Percentiles rank a stretch among this genome's conserved stretches.
Conservation (phyloP, 2,888 invertebrate genomes). For the Parnassius glacialis region DNA sequence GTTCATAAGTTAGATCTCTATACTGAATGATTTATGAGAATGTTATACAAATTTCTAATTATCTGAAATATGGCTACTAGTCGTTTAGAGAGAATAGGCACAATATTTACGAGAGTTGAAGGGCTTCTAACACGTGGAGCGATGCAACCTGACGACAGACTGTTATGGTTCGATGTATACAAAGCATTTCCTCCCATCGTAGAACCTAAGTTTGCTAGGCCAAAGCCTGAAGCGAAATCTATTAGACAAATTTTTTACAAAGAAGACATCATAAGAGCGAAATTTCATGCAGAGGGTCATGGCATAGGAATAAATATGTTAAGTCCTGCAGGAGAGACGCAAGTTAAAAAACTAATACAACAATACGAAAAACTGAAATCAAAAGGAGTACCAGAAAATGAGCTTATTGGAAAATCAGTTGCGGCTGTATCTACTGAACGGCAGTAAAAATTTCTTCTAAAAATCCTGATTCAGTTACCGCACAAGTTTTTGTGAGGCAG, state of each 20-base stretch:
- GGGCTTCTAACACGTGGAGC: constrained; percentile 91
- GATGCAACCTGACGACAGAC: constrained; percentile 89
- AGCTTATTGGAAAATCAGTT: constrained; percentile 65
- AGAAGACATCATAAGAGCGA: constrained; percentile 92
- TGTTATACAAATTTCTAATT: too few relatives aligned
- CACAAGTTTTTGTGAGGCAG: constrained; percentile 49
- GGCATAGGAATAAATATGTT: constrained; percentile 80
- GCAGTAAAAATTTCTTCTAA: constrained; percentile 36
- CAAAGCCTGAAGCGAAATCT: constrained; percentile 79
- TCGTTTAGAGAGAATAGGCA: constrained; percentile 87
- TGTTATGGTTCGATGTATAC: constrained; percentile 96
- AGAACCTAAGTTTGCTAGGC: constrained; percentile 89
- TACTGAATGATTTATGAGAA: too few relatives aligned
- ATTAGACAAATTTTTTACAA: constrained; percentile 88
- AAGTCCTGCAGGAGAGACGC: constrained; percentile 72
- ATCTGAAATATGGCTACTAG: constrained; percentile 82
- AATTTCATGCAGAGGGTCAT: constrained; percentile 83
- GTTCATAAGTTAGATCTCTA: too few relatives aligned
- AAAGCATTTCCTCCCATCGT: constrained; percentile 93
- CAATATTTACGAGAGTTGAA: constrained; percentile 87
- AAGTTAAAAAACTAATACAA: constrained; percentile 82
- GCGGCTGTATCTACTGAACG: constrained; percentile 48
- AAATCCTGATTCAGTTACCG: constrained; percentile 53
- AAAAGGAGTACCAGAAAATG: constrained; percentile 77
- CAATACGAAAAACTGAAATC: constrained; percentile 81